phyloP scores from a whole-genome alignment of 2,113 vertebrate genomes.

The Semnornis frantzii region DNA sequence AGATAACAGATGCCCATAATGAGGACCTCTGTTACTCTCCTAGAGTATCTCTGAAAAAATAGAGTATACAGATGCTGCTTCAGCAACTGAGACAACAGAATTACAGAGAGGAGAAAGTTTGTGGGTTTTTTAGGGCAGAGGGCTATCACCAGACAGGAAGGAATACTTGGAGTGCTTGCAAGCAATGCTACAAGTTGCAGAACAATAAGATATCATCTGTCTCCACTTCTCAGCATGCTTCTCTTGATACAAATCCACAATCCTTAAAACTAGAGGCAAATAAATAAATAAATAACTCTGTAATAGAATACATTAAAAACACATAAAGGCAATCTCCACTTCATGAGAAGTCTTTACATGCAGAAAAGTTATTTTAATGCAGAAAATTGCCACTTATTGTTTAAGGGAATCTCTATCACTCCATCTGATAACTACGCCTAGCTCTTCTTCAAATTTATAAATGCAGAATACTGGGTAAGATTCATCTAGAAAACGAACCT shows the following conservation, averaged over 20 bases:
- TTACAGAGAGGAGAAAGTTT: slow-evolving; percentile 18
- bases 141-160: slow-evolving; percentile 8
- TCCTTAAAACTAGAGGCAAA: slow-evolving; percentile 13
- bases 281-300: background rate
- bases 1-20: slow-evolving; percentile 72
- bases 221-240: background rate
- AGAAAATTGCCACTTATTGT: background rate
- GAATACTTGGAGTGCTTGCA: background rate
- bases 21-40: slow-evolving; percentile 71
- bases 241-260: background rate
- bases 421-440: background rate
- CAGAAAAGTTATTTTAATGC: background rate
- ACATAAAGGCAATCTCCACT: background rate
- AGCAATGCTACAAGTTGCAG: background rate
- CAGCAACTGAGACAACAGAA: slow-evolving; percentile 63
- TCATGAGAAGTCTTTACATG: background rate
- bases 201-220: background rate
- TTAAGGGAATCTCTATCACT: background rate
- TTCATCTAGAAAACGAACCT: background rate
- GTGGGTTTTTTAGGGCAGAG: slow-evolving; percentile 48
- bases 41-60: slow-evolving; percentile 32
- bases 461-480: background rate
- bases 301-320: background rate
- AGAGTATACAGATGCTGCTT: slow-evolving; percentile 52
- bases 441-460: background rate